Percentiles rank a stretch among this genome's conserved stretches.
phyloP scores from a whole-genome alignment of 2,113 vertebrate species.

The Scomber colias region DNA sequence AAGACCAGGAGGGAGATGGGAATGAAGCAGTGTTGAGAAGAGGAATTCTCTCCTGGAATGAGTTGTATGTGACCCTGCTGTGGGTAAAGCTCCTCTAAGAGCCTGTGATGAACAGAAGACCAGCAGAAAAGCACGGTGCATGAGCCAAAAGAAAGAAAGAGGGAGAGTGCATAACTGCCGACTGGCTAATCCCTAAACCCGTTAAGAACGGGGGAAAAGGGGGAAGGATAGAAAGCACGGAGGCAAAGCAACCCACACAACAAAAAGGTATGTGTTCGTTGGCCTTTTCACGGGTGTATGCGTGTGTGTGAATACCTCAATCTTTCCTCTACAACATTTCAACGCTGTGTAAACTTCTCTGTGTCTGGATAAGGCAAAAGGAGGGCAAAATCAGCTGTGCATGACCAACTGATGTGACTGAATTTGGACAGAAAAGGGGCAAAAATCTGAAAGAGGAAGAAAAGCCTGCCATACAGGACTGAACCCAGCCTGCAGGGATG shows the following conservation, averaged over 20 bases:
- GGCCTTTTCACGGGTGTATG: conserved; percentile 35
- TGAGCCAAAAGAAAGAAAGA: conserved; percentile 52
- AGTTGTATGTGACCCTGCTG: conserved; percentile 64
- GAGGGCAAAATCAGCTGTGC: conserved; percentile 17
- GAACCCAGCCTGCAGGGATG: conserved; percentile 81
- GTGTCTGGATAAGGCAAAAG: conserved; percentile 24
- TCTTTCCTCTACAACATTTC: conserved; percentile 18
- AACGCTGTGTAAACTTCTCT: conserved; percentile 33
- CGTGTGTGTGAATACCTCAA: conserved; percentile 20
- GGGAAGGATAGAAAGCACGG: conserved; percentile 41
- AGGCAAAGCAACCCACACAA: conserved; percentile 40
- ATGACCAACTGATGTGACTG: conserved; percentile 46
- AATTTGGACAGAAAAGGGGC: conserved; percentile 27
- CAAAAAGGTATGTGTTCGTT: conserved; percentile 53
- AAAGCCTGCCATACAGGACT: conserved; percentile 6
- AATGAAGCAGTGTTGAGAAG: conserved; percentile 64
- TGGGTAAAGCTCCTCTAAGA: conserved; percentile 60
- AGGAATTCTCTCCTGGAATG: conserved; percentile 64
- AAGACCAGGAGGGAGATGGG: conserved; percentile 44
- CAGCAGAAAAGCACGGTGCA: conserved; percentile 52
- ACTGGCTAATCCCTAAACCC: conserved; percentile 63
- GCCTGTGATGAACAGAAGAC: conserved; percentile 57
- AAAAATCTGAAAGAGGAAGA: conserved; percentile 31
- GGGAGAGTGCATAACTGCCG: conserved; percentile 48
- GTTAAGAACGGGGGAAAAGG: conserved; percentile 38